Evolutionary conservation across 2,888 invertebrate genomes (phyloP), one percentile per base, ranked within the genome.

Genomic region (Dorcus parallelipipedus): DNA sequence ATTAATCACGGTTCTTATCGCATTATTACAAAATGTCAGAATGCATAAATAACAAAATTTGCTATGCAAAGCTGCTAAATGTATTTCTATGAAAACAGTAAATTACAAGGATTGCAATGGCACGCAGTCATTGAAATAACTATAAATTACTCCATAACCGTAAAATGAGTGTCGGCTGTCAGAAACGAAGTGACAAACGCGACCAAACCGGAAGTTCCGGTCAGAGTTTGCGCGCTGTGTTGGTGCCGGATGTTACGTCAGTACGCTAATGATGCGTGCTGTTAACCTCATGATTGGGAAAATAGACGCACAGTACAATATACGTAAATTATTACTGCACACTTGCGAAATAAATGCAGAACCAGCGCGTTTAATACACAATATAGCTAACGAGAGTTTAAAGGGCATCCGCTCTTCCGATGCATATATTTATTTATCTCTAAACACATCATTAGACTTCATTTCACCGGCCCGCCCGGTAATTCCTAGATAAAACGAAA

Each of bases 141-240:
- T 54, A 60, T 62, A 61, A 62, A 64, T 72, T 71, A 70, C 68
- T 66, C 67, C 64, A 64, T 64, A 68, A 65, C 69, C 71, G 69
- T 69, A 68, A 71, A 71, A 71, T 69, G 70, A 69, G 67, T 64
- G 67, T 64, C 67, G 67, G 67, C 70, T 71, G 71, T 71, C 71
- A 69, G 64, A 63, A 65, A 62, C 64, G 61, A 65, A 69, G 66
- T 74, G 74, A 75, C 73, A 74, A 73, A 74, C 72, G 72, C 65
- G 64, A 64, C 65, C 65, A 65, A 66, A 68, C 69, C 72, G 74
- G 75, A 74, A 72, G 68, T 64, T 61, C 62, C 63, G 65, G 67
- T 69, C 71, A 68, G 71, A 72, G 71, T 73, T 74, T 73, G 72
- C 68, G 69, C 69, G 71, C 68, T 63, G 64, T 60, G 69, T 68